A percentile compares a stretch with the other conserved stretches of the same genome.
phyloP scores from a whole-genome alignment of 2,888 invertebrate genomes.

The Sphaerophoria taeniata region DNA sequence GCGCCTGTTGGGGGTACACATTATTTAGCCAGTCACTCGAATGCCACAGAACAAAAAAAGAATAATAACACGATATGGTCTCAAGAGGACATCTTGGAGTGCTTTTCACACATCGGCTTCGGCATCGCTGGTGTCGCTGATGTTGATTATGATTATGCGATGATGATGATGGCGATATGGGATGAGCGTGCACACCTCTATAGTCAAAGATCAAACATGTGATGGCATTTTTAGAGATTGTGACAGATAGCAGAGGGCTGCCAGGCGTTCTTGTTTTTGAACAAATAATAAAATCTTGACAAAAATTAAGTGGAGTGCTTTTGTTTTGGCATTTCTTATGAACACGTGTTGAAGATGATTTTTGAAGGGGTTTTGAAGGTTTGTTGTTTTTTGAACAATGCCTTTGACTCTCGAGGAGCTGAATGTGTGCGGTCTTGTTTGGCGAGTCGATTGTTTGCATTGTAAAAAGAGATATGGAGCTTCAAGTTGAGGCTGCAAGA shows the following conservation, averaged over 20 bases:
- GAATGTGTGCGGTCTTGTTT: conserved; percentile 68
- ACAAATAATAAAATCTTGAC: conserved; percentile 61
- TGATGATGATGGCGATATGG: conserved; percentile 38
- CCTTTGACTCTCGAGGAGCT: conserved; percentile 8
- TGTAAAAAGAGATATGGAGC: conserved; percentile 27
- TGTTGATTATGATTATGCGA: conserved; percentile 24
- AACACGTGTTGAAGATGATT: conserved; percentile 66
- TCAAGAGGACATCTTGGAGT: conserved; percentile 73
- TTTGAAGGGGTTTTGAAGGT: conserved; percentile 49
- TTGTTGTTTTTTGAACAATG: conserved; percentile 52
- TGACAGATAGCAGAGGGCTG: conserved; percentile 39
- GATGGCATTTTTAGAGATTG: conserved; percentile 34
- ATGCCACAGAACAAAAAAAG: not conserved
- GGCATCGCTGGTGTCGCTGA: conserved; percentile 41
- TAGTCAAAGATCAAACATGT: conserved; percentile 60
- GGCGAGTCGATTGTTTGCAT: conserved; percentile 45
- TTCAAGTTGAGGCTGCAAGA: not conserved
- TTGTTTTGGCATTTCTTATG: conserved; percentile 46
- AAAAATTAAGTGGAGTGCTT: conserved; percentile 61
- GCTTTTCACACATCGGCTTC: conserved; percentile 72
- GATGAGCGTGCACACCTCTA: conserved; percentile 62
- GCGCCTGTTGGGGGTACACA: conserved; percentile 24
- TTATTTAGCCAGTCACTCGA: not conserved
- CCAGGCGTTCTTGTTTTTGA: conserved; percentile 37
- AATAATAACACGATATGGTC: conserved; percentile 37